Evolutionary conservation across 2,113 vertebrate genomes (phyloP).

Genomic region (Lepus europaeus): DNA sequence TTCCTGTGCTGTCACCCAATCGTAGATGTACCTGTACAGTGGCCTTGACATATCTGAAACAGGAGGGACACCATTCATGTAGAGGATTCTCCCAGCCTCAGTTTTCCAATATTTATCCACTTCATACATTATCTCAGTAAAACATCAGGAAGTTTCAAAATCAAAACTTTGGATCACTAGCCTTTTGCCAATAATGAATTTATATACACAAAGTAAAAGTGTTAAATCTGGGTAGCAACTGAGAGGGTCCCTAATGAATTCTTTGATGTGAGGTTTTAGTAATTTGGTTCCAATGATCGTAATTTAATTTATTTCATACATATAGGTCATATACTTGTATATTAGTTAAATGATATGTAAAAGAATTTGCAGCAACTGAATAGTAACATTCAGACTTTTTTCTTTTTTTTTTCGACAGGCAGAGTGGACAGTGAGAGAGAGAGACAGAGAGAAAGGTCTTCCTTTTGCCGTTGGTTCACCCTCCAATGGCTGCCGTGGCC

Average conservation of each 20-base stretch:
- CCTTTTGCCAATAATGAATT: constrained; percentile 61
- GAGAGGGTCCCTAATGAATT: constrained; percentile 75
- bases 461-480: too few species aligned
- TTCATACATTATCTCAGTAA: constrained; percentile 52
- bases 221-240: constrained; percentile 77
- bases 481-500: too few species aligned
- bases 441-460: too few species aligned
- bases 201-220: constrained; percentile 64
- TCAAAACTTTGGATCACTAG: constrained; percentile 59
- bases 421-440: too few species aligned
- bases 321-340: constrained; percentile 70
- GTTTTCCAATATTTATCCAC: constrained; percentile 50
- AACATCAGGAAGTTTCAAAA: neutral
- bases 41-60: neutral
- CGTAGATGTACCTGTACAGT: neutral
- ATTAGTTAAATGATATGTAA: constrained; percentile 83
- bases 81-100: neutral
- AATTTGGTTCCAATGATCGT: constrained; percentile 66
- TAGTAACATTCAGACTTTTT: constrained; percentile 80
- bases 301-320: constrained; percentile 80
- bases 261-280: constrained; percentile 71
- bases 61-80: neutral
- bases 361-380: constrained; percentile 81
- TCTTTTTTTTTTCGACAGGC: constrained; percentile 22
- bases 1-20: rapidly evolving